Percentiles rank a stretch among this genome's conserved stretches.
phyloP scores from a whole-genome alignment of 2,113 vertebrate genomes.

The Thinocorus orbignyianus region DNA sequence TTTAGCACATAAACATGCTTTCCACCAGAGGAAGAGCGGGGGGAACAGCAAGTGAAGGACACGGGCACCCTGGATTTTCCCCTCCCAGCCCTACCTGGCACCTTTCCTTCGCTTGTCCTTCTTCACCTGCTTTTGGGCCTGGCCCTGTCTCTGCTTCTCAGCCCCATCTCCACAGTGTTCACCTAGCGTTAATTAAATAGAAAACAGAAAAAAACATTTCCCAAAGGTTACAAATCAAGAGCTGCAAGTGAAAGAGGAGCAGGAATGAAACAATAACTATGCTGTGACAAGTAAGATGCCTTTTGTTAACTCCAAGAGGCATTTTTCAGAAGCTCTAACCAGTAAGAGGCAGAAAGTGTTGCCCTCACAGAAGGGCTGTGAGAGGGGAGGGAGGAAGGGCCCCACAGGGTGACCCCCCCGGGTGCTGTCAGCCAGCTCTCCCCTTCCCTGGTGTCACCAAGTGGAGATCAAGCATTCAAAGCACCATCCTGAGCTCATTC shows the following conservation, averaged over 20 bases:
- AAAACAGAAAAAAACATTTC: background rate
- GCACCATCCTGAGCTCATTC: background rate
- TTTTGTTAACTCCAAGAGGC: background rate
- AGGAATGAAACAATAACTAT: background rate
- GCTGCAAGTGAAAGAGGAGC: background rate
- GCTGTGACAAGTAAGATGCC: background rate
- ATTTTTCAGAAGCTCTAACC: background rate
- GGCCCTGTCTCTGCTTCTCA: background rate
- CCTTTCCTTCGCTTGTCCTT: background rate
- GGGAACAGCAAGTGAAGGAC: background rate
- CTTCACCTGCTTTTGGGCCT: background rate
- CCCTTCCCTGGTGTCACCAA: background rate
- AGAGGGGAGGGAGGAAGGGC: background rate
- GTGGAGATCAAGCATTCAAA: accelerated
- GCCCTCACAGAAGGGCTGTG: background rate
- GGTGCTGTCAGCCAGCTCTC: no score
- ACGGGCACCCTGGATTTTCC: no score
- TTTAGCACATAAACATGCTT: accelerated
- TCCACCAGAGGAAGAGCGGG: background rate
- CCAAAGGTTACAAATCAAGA: background rate
- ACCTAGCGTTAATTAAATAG: background rate
- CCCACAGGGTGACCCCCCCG: accelerated
- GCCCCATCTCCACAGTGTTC: background rate
- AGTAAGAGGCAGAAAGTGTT: background rate
- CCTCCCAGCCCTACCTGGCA: background rate